Conservation (phyloP, 2,113 vertebrate genomes). For the Protobothrops flavoviridis region DNA sequence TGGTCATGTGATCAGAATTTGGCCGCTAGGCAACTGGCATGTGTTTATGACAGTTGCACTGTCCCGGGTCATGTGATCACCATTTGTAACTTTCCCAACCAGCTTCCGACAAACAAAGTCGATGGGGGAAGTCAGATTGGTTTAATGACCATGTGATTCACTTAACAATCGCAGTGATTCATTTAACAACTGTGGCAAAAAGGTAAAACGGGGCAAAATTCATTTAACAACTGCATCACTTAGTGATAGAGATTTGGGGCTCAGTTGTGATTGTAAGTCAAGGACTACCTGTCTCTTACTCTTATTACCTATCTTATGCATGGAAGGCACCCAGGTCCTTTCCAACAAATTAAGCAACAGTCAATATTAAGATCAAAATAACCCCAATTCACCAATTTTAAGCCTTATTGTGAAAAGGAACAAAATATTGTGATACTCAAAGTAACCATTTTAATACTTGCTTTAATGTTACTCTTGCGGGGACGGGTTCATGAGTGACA, state of each 20-base stretch:
- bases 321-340: not conserved
- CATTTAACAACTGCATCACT: not conserved
- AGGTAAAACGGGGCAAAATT: not conserved
- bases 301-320: not conserved
- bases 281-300: not conserved
- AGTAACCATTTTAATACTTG: not conserved
- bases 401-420: not conserved
- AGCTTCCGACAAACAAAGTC: not conserved
- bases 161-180: not conserved
- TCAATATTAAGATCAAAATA: not conserved
- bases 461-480: not conserved
- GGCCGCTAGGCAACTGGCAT: not conserved
- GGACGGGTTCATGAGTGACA: not conserved
- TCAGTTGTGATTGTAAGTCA: not conserved
- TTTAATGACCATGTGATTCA: not conserved
- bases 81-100: not conserved
- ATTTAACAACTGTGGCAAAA: not conserved
- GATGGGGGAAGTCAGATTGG: not conserved
- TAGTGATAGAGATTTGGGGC: not conserved
- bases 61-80: not conserved
- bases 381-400: not conserved
- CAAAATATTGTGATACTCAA: not conserved
- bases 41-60: not conserved
- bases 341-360: not conserved
- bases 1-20: not conserved